Conservation (phyloP, 2,888 invertebrate species). For the Urechis unicinctus region DNA sequence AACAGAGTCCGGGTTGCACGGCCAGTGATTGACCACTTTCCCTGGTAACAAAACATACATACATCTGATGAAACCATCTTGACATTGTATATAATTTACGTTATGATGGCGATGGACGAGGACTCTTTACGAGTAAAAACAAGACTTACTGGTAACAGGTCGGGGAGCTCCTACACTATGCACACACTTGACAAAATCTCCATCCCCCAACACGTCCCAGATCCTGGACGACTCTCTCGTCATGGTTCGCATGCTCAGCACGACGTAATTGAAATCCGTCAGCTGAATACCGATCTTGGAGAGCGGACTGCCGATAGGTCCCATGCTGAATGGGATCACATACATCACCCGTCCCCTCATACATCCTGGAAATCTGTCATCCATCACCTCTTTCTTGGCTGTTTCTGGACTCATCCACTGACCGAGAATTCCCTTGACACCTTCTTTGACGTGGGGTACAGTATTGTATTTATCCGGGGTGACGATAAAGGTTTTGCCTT, state of each 20-base stretch:
- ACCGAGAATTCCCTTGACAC: slow-evolving; percentile 24
- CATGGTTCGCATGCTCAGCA: slow-evolving; percentile 30
- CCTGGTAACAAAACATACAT: too few species aligned
- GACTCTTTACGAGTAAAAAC: too few species aligned
- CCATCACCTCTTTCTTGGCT: slow-evolving; percentile 18
- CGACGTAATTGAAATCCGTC: slow-evolving; percentile 31
- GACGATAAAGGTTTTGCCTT: slow-evolving; percentile 28
- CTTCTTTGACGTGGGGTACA: slow-evolving; percentile 21
- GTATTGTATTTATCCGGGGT: slow-evolving; percentile 22
- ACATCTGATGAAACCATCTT: too few species aligned
- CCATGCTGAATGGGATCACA: slow-evolving; percentile 33
- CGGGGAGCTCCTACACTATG: slow-evolving; percentile 28
- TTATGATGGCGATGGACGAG: too few species aligned
- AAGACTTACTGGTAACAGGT: too few species aligned
- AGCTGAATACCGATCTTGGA: slow-evolving; percentile 30
- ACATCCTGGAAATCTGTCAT: slow-evolving; percentile 25
- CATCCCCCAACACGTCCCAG: slow-evolving; percentile 18
- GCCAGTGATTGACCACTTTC: slow-evolving; percentile 29
- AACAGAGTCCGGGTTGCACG: slow-evolving; percentile 27
- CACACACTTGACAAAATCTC: slow-evolving; percentile 28
- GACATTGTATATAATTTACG: too few species aligned
- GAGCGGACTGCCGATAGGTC: slow-evolving; percentile 28
- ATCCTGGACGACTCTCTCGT: slow-evolving; percentile 24
- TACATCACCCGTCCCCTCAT: slow-evolving; percentile 33
- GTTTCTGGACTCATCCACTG: slow-evolving; percentile 27